Conservation (phyloP, 37 sponge, comb jelly and placozoan genomes). For the Chondrosia reniformis region DNA sequence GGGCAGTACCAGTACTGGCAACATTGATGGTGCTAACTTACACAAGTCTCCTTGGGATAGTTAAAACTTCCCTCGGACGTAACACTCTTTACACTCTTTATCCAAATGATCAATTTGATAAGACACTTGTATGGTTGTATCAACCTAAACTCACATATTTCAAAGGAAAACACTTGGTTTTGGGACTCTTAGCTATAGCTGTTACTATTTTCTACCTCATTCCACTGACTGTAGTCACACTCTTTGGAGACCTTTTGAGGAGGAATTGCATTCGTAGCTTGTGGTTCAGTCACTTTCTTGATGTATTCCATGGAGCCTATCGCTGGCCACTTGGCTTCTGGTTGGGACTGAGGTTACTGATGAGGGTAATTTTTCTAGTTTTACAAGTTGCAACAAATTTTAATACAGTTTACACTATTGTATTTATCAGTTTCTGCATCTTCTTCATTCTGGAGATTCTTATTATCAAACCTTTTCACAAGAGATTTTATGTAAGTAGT, state of each 20-base stretch:
- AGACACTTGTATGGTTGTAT: background rate
- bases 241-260: background rate
- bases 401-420: too few relatives aligned
- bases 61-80: background rate
- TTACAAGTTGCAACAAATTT: background rate
- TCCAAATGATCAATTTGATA: too few relatives aligned
- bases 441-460: background rate
- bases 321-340: slow-evolving; percentile 8
- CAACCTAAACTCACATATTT: background rate
- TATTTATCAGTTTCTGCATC: background rate
- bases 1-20: slow-evolving; percentile 31
- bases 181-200: background rate
- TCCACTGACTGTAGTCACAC: background rate
- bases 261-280: background rate
- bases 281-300: slow-evolving; percentile 6
- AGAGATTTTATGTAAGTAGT: too few relatives aligned
- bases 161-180: background rate
- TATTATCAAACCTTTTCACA: too few relatives aligned
- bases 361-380: background rate
- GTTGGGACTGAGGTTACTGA: background rate
- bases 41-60: background rate
- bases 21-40: slow-evolving; percentile 36
- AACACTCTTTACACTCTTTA: background rate
- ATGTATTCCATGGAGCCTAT: slow-evolving; percentile 8
- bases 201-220: background rate